Conservation (phyloP, 2,113 vertebrate genomes). For the Grantiella picta region DNA sequence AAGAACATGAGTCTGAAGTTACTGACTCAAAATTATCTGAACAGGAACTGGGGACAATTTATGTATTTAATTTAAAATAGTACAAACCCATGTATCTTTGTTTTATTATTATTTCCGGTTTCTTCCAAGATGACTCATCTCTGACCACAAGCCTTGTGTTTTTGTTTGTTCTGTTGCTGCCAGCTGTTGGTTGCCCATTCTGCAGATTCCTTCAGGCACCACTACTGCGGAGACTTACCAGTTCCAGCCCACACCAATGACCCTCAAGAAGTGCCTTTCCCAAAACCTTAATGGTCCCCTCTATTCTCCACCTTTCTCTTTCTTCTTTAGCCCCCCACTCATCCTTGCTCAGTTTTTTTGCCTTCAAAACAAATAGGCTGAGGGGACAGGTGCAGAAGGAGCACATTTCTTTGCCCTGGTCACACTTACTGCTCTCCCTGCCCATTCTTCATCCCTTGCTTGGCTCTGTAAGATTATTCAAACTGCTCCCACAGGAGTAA, state of each 20-base stretch:
- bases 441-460: rapidly evolving
- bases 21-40: neutral
- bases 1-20: neutral
- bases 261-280: neutral
- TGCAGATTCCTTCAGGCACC: neutral
- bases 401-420: neutral
- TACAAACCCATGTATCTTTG: neutral
- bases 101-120: neutral
- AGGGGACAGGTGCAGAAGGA: neutral
- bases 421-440: neutral
- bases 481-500: neutral
- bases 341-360: neutral
- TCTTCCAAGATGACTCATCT: neutral
- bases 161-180: neutral
- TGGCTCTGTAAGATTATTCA: neutral
- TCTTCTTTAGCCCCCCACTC: neutral
- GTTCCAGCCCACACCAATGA: neutral
- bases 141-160: neutral
- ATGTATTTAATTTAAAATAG: neutral
- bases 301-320: neutral
- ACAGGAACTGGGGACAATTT: neutral
- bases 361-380: neutral
- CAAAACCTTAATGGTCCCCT: neutral
- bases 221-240: neutral
- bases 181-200: neutral